Evolutionary conservation across 2,888 invertebrate species (phyloP).

Genomic region (Halictus ligatus): DNA sequence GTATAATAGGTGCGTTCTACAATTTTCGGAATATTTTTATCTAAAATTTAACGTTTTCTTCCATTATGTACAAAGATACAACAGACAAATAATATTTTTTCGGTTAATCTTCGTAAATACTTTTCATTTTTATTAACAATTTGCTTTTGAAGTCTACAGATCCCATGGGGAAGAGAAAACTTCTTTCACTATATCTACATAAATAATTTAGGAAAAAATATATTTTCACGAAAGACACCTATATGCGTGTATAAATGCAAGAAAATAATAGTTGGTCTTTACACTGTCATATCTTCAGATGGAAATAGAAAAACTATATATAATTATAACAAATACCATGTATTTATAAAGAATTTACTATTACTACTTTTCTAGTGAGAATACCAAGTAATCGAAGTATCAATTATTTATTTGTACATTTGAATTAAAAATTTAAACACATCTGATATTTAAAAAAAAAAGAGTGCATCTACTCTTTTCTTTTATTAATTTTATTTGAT

Average conservation of each 20-base stretch:
- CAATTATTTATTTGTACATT: neutral
- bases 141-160: conserved; percentile 6
- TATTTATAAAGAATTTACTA: neutral
- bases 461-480: conserved; percentile 44
- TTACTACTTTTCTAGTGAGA: neutral
- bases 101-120: neutral
- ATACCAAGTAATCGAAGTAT: neutral
- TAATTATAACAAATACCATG: neutral
- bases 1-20: conserved; percentile 41
- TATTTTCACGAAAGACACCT: conserved; percentile 30
- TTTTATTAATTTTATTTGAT: conserved; percentile 12
- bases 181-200: neutral
- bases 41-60: conserved; percentile 4
- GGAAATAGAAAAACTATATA: neutral
- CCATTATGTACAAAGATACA: conserved; percentile 11
- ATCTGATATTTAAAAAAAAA: conserved; percentile 29
- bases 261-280: conserved; percentile 16
- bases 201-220: conserved; percentile 10
- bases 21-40: conserved; percentile 25
- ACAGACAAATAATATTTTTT: conserved; percentile 6
- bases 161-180: neutral
- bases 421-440: conserved; percentile 7
- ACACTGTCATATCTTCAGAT: conserved; percentile 7
- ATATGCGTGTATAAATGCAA: conserved; percentile 17
- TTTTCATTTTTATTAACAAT: conserved; percentile 1